Evolutionary conservation across 2,888 invertebrate species (phyloP), one percentile per base, ranked within the genome.

Genomic region (Oxytorus armatus): DNA sequence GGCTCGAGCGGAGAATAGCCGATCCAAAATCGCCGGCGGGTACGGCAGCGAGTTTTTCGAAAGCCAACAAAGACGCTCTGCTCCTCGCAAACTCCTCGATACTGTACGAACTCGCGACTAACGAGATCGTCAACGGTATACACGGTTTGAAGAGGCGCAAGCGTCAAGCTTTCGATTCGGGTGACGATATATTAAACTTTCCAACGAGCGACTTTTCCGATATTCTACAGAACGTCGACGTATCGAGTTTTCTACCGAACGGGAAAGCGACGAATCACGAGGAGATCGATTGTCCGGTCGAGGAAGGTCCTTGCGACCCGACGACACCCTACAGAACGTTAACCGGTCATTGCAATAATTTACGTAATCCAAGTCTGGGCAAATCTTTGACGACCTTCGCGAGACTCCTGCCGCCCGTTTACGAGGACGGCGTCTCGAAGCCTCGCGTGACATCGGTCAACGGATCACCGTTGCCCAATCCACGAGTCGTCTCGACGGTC

Each of bases 1-100:
- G 97, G 96, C 93, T 95, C 14, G 83, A 90, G 29, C 90, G 90
- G 16, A 87, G 86, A 63, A 84, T 86, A 33, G 96, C 96, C 0
- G 97, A 97, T 89, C 96, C 97, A 0, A 96, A 96, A 87, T 97
- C 97, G 0, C 95, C 97, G 0, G 95, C 95, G 11, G 97, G 98
- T 1, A 97, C 96, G 0, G 97, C 97, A 0, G 97, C 97, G 0
- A 97, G 97, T 0, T 97, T 98, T 92, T 97, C 97, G 74, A 97
- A 97, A 88, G 97, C 98, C 23, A 98, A 96, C 91, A 94, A 95
- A 89, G 96, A 96, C 87, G 97, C 98, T 0, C 91, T 98, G 7
- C 94, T 96, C 78, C 92, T 97, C 25, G 97, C 97, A 8, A 98
- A 98, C 87, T 96, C 96, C 0, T 98, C 98, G 0, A 93, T 97